Conservation (phyloP, 2,888 invertebrate genomes). For the Cenopis cana region DNA sequence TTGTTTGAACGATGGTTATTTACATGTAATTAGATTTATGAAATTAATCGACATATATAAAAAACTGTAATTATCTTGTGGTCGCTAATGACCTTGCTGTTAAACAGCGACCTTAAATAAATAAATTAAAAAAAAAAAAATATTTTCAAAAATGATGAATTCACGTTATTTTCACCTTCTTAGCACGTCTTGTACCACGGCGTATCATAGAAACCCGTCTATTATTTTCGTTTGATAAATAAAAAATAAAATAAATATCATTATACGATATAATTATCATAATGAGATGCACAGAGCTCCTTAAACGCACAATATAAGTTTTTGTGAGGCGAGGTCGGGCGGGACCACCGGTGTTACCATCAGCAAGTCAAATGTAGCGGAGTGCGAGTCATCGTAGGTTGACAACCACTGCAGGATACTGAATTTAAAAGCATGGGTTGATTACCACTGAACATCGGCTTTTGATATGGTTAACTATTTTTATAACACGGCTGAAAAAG, state of each 20-base stretch:
- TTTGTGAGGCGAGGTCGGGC: constrained; percentile 55
- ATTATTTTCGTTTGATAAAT: constrained; percentile 45
- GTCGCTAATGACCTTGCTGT: no score
- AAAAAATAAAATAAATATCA: constrained; percentile 44
- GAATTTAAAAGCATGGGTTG: constrained; percentile 22
- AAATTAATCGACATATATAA: no score
- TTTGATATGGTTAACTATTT: background rate
- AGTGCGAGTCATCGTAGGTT: constrained; percentile 66
- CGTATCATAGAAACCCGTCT: background rate
- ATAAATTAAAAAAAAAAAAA: no score
- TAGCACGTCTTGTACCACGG: background rate
- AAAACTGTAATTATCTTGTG: no score
- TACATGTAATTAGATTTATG: no score
- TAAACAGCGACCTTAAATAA: no score
- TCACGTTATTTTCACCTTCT: no score
- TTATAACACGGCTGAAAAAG: no score
- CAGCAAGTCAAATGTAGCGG: constrained; percentile 74
- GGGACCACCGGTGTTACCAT: constrained; percentile 76
- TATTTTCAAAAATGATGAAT: no score
- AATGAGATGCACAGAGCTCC: constrained; percentile 56
- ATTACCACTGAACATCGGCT: background rate
- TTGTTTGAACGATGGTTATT: no score
- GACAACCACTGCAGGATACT: constrained; percentile 48
- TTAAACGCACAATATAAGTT: constrained; percentile 56
- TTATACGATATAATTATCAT: constrained; percentile 52